Base-by-base conservation (phyloP, 1,140 invertebrate species). In the Bombus sylvicola region DNA sequence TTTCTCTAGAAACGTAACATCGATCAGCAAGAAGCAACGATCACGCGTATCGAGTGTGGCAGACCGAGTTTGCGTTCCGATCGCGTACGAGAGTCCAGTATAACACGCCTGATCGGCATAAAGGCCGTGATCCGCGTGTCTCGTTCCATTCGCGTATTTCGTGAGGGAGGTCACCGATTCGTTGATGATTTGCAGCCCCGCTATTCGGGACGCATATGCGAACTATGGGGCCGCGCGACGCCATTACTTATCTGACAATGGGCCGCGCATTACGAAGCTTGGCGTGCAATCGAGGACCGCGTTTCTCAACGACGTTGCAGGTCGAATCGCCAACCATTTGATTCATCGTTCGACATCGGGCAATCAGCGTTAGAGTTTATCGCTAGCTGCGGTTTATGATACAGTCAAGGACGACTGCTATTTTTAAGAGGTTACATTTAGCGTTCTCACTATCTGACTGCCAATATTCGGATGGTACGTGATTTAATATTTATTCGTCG, bases 161-260 rank as follows among this genome's bases (percentile, higher is more conserved):
- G n/a, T 9, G n/a, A 62, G 39, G 37, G 83, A 37, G 79, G 69
- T 28, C 76, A 80, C 34, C 71, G 71, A 2, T 41, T 47, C 78
- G 31, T 31, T 41, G 75, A 88, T 88, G 87, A 89, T 89, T 89
- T 88, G 87, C 43, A 41, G 73, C 53, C 37, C 31, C 9, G 66
- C 59, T 82, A 82, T 89, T 88, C 81, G 78, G 83, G 31, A 81
- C 59, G 73, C 79, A 75, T 83, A 81, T 62, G 75, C 75, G 74
- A 82, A 71, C 74, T 79, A 82, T 75, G 31, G 78, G 31, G 47
- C 28, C 77, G 69, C 73, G 72, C 83, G 62, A 82, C 62, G 74
- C 86, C 74, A 86, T 88, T 86, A 88, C 87, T 89, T 89, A 79
- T 68, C 83, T 37, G 34, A 82, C 79, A 88, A 88, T 89, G 74